Evolutionary conservation across 2,113 vertebrate genomes (phyloP).

Genomic region (Rhinogobius similis): DNA sequence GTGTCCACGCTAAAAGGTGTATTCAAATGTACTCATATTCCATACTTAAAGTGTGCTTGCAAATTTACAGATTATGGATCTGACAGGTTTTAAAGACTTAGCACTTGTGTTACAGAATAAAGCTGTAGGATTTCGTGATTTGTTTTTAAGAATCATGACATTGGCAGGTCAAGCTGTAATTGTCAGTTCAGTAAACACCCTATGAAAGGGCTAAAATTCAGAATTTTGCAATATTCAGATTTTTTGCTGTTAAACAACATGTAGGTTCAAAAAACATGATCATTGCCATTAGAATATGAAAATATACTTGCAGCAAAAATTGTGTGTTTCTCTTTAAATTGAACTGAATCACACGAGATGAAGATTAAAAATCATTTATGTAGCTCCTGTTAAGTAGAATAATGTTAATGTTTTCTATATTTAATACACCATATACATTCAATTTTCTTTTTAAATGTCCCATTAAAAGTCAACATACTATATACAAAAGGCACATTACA

Average conservation of each 20-base stretch:
- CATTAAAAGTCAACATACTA: constrained; percentile 52
- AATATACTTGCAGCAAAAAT: background rate
- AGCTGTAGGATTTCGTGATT: background rate
- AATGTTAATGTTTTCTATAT: background rate
- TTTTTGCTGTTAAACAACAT: background rate
- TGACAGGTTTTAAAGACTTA: constrained; percentile 19
- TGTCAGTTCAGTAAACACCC: background rate
- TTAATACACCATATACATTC: constrained; percentile 61
- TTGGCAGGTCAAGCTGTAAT: background rate
- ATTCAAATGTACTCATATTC: background rate
- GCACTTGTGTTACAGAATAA: constrained; percentile 1
- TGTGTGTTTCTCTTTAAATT: background rate
- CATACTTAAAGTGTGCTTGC: background rate
- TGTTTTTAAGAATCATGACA: background rate
- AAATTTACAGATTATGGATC: background rate
- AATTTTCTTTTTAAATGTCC: constrained; percentile 44
- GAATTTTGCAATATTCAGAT: background rate
- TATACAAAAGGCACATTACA: constrained; percentile 82
- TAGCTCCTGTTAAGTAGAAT: background rate
- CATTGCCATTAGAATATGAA: background rate
- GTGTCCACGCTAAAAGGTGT: background rate
- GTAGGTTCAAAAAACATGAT: too few species aligned
- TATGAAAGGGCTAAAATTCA: background rate
- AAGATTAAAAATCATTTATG: background rate
- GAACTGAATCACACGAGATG: background rate